Percentiles rank a stretch among this genome's conserved stretches.
These are phyloP conservation scores for Myotis findleyi DNA, from an alignment of 2,797 vertebrate genomes.

Conservation along the genomic window DNA sequence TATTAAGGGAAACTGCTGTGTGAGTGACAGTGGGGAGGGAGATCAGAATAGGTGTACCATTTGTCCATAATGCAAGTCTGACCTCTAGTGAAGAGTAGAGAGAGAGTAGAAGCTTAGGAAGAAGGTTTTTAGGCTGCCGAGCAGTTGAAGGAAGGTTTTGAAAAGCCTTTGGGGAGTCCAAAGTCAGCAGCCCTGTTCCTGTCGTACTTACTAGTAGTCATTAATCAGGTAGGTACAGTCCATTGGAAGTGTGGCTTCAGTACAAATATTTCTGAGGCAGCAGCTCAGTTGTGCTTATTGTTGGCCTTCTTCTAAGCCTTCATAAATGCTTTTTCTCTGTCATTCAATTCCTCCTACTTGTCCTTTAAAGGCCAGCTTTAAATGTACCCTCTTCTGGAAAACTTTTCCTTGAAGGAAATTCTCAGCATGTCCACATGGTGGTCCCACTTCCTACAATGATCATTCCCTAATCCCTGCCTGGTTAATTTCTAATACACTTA, in stretches of 20 bases:
- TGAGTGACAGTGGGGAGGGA: not conserved
- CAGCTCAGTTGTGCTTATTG: not conserved
- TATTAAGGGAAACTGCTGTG: not conserved
- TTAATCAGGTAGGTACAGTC: not conserved
- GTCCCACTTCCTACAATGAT: not conserved
- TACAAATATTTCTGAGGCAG: not conserved
- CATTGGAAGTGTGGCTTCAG: not conserved
- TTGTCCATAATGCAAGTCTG: not conserved
- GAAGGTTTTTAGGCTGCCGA: not conserved
- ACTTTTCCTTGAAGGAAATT: slow-evolving; percentile 43
- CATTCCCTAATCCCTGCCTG: not conserved
- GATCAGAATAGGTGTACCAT: not conserved
- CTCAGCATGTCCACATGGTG: slow-evolving; percentile 25
- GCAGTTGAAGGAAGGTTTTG: not conserved
- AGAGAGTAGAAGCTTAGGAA: not conserved
- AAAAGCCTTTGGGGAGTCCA: not conserved
- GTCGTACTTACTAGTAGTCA: not conserved
- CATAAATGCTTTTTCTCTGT: slow-evolving; percentile 25
- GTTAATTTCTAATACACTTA: not conserved
- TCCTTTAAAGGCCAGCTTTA: slow-evolving; percentile 25
- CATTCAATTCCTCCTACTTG: not conserved
- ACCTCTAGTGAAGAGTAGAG: slow-evolving; percentile 32
- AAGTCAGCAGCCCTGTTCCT: not conserved
- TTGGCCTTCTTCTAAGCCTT: not conserved
- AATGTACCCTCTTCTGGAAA: slow-evolving; percentile 42